phyloP scores from a whole-genome alignment of 2,113 vertebrate genomes.

The Turnix velox region DNA sequence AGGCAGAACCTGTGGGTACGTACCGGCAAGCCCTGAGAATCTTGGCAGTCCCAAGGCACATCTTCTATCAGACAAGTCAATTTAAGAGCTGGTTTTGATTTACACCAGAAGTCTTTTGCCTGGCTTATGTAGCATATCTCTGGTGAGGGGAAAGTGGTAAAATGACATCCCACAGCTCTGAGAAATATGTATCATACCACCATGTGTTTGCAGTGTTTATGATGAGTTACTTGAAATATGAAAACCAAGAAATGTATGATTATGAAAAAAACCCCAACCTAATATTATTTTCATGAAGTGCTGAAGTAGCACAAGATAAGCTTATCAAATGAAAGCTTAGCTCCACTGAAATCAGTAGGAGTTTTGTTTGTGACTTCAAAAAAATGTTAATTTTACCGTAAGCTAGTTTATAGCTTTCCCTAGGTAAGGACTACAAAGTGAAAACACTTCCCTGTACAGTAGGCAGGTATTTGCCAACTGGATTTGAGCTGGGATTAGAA shows the following conservation, averaged over 20 bases:
- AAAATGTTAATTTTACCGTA: not conserved
- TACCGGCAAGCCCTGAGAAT: not conserved
- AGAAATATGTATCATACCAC: not conserved
- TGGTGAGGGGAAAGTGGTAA: not conserved
- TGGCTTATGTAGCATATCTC: not conserved
- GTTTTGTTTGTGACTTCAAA: not conserved
- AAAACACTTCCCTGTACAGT: not conserved
- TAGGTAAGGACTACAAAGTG: not conserved
- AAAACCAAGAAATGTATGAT: not conserved
- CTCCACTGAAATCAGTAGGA: conserved; percentile 10
- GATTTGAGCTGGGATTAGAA: not conserved
- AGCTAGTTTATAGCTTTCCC: not conserved
- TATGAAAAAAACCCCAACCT: not conserved
- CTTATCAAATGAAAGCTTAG: not conserved
- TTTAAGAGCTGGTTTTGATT: not conserved
- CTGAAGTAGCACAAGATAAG: not conserved
- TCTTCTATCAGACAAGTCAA: not conserved
- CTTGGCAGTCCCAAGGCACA: not conserved
- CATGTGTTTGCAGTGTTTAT: not conserved
- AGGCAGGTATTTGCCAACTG: not conserved
- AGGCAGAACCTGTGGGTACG: not conserved
- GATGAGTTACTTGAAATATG: not conserved
- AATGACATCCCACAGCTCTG: not conserved
- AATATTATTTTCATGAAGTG: not conserved
- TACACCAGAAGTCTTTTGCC: accelerated